These are phyloP conservation scores for Eupithecia abbreviata DNA, from an alignment of 2,888 invertebrate species.

Conservation along the genomic window DNA sequence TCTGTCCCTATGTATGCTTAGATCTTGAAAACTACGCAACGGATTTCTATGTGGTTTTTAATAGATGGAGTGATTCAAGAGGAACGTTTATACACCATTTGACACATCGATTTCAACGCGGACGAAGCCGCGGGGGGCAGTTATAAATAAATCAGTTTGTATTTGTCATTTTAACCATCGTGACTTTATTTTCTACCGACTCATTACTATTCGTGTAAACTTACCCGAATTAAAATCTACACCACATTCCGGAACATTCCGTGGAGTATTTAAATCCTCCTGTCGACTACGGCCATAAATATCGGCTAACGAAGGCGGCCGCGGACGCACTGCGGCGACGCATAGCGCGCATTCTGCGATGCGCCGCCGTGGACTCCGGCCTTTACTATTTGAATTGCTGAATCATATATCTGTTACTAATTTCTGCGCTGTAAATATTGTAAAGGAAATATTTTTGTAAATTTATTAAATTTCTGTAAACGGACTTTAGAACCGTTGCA, in stretches of 20 bases:
- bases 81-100: too few relatives aligned
- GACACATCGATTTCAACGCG: too few relatives aligned
- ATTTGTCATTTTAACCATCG: neutral
- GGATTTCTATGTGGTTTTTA: too few relatives aligned
- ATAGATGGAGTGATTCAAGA: too few relatives aligned
- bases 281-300: slow-evolving; percentile 30
- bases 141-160: too few relatives aligned
- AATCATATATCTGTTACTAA: neutral
- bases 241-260: slow-evolving; percentile 7
- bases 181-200: neutral
- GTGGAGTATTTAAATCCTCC: slow-evolving; percentile 34
- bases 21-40: too few relatives aligned
- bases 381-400: slow-evolving; percentile 6
- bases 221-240: slow-evolving; percentile 4
- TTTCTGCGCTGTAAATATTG: neutral
- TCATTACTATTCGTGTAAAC: neutral
- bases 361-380: neutral
- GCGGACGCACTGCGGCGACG: slow-evolving; percentile 40
- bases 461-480: neutral
- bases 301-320: slow-evolving; percentile 30
- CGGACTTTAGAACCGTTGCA: too few relatives aligned
- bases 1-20: too few relatives aligned
- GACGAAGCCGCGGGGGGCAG: too few relatives aligned
- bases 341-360: slow-evolving; percentile 34
- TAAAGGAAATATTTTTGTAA: neutral